Conservation (phyloP, 37 sponge, comb jelly and placozoan genomes). For the Halichondria panicea region DNA sequence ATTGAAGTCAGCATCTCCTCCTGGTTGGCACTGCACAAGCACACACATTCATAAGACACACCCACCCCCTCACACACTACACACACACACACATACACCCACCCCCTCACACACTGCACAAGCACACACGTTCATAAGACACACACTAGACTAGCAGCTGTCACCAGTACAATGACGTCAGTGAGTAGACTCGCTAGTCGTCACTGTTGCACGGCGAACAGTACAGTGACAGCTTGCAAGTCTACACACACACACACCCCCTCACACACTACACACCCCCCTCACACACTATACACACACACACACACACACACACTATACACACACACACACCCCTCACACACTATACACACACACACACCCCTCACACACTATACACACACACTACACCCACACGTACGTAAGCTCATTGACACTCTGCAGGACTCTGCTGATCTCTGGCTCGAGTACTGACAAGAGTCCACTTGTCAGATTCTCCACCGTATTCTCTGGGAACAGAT, state of each 20-base stretch:
- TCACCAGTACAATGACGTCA: no score
- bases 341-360: no score
- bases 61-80: conserved; percentile 8
- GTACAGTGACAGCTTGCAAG: neutral
- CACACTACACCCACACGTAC: conserved; percentile 30
- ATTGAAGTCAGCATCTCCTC: conserved; percentile 66
- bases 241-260: conserved; percentile 1
- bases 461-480: conserved; percentile 36
- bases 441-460: conserved; percentile 47
- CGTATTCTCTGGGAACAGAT: conserved; percentile 20
- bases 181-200: no score
- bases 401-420: conserved; percentile 49
- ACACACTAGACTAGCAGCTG: no score
- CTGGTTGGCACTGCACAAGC: conserved; percentile 25
- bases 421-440: conserved; percentile 44
- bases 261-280: no score
- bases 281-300: conserved; percentile 17
- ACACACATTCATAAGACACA: neutral
- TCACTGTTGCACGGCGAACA: neutral
- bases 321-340: no score
- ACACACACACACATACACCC: conserved; percentile 7
- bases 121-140: conserved; percentile 6
- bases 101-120: neutral
- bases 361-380: no score
- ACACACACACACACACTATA: conserved; percentile 46